Evolutionary conservation across 53 echinoderm and acorn worm species (phyloP), one percentile per base, ranked within the genome.

Genomic region (Echinometra lucunter): DNA sequence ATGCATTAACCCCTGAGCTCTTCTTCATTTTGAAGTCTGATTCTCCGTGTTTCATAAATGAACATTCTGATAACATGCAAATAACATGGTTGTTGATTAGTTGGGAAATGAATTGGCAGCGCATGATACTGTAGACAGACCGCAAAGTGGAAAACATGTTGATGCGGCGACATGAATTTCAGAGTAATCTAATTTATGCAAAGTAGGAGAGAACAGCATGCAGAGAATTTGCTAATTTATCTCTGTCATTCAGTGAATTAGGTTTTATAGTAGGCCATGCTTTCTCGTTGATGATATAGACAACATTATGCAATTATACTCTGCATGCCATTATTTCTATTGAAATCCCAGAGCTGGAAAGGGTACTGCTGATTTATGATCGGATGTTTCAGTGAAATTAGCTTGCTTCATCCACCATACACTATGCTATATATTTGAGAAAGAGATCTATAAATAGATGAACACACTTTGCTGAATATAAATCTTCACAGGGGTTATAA

Each of bases 221-320:
- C 85, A n/a, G 85, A 85, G 49, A 85, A 85, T 85, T 85, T 85
- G 53, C n/a, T 85, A 85, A 85, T 85, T 85, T 85, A 85, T 85
- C 85, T 85, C 85, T 1, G 30, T 49, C 47, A 85, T 85, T 28
- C 85, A 85, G 85, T n/a, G n/a, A 85, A 49, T 12, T 10, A 11
- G 12, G 45, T 28, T 85, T 10, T 85, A 2, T 53, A 1, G 47
- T 45, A n/a, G n/a, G 28, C 49, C 27, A 5, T 85, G 49, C 49
- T 47, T 49, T n/a, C 49, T 12, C 49, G 8, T 40, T 78, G 4
- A 21, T 38, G 42, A 78, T 78, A 23, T 23, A 40, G 42, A 47
- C 85, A 47, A 49, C n/a, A 49, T 47, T 27, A 85, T 49, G 23
- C 12, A 44, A 7, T 23, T 42, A 19, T 40, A 78, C 8, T 38